Evolutionary conservation across 2,797 vertebrate genomes (phyloP), one percentile per base, ranked within the genome.

Genomic region (Pseudochromis fuscus): DNA sequence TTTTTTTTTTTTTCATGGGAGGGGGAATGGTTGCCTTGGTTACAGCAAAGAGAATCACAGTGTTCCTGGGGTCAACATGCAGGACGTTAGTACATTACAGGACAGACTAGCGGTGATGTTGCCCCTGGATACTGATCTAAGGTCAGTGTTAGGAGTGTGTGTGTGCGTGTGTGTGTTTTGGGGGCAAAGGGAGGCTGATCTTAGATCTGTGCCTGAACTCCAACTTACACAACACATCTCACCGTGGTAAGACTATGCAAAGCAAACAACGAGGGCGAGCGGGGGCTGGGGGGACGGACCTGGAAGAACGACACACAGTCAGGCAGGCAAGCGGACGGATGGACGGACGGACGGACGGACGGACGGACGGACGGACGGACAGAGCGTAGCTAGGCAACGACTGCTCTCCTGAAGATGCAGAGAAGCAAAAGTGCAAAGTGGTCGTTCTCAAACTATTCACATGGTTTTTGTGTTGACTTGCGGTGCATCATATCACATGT

Each of bases 391-490:
- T 35, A 60, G 67, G 77, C 64, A 9, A 74, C 55, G 69, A 65
- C 71, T 38, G 74, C 81, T 86, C 82, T 88, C 88, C 75, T 84
- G 83, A 82, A 90, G 76, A 91, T 74, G 80, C 87, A 82, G 81
- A 85, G 81, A 89, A 88, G 89, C 84, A 84, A 91, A 93, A 94
- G 93, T 94, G 92, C 92, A 93, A 94, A 93, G 91, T 91, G 88
- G 79, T 90, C 79, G 21, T 82, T 76, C 49, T 85, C 73, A 64
- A 85, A 81, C 81, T 79, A 72, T 88, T 85, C 68, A 87, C 72
- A 75, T 59, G 79, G 67, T 79, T 72, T 37, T 31, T 58, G 55
- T 37, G 58, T 57, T 52, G 72, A 38, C 77, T 64, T 72, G 71
- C 27, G 53, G 44, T 78, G 73, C 63, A 25, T 71, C 45, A 67